These are phyloP conservation scores for Hypothenemus hampei DNA, from an alignment of 1,140 invertebrate species.

Conservation along the genomic window DNA sequence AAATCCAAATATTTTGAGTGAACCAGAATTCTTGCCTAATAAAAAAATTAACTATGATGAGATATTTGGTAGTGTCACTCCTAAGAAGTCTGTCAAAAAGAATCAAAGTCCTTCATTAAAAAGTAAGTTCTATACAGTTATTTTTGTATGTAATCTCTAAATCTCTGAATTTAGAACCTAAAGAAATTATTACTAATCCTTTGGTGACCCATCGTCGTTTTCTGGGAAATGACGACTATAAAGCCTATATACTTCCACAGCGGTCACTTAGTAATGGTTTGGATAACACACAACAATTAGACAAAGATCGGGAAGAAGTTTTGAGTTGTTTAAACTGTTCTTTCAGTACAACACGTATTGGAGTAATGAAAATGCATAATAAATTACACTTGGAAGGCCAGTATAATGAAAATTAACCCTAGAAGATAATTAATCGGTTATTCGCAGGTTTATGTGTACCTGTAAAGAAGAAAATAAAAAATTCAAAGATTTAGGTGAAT, in stretches of 20 bases:
- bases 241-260: conserved; percentile 56
- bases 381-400: conserved; percentile 51
- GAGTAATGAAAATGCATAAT: conserved; percentile 65
- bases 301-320: conserved; percentile 27
- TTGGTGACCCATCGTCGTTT: conserved; percentile 52
- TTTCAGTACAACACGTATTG: conserved; percentile 60
- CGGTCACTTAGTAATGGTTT: too few species aligned
- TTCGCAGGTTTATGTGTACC: neutral
- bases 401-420: neutral
- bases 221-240: conserved; percentile 56
- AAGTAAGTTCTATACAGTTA: conserved; percentile 7
- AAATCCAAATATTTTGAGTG: conserved; percentile 58
- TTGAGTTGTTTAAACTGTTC: conserved; percentile 62
- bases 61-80: conserved; percentile 50
- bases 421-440: neutral
- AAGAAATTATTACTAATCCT: conserved; percentile 5
- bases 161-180: neutral
- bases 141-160: neutral
- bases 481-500: neutral
- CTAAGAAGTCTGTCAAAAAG: conserved; percentile 41
- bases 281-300: conserved; percentile 48
- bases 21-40: conserved; percentile 57
- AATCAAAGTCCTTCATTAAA: conserved; percentile 2
- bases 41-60: conserved; percentile 46
- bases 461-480: conserved; percentile 9